These are phyloP conservation scores for Dorcus parallelipipedus DNA, from an alignment of 2,888 invertebrate genomes.

Conservation along the genomic window DNA sequence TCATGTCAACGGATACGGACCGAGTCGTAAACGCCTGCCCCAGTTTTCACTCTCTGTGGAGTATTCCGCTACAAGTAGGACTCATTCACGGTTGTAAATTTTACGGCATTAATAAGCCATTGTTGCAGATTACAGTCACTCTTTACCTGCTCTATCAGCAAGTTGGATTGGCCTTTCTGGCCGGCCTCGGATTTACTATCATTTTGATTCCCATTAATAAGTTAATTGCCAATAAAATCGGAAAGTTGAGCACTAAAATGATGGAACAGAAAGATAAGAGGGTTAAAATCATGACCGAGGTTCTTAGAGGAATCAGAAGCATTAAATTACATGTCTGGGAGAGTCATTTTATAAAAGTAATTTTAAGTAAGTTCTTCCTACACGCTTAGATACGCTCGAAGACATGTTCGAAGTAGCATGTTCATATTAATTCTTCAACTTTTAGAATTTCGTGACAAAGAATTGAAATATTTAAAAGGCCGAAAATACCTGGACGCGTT, in stretches of 20 bases:
- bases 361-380: constrained; percentile 56
- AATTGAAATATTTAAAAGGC: constrained; percentile 74
- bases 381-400: too few species aligned
- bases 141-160: constrained; percentile 80
- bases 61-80: constrained; percentile 84
- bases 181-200: constrained; percentile 83
- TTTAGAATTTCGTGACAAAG: constrained; percentile 63
- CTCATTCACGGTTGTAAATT: neutral
- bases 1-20: constrained; percentile 96
- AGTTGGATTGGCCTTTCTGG: constrained; percentile 87
- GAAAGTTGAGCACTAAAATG: constrained; percentile 75
- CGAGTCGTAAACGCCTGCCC: constrained; percentile 93
- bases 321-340: constrained; percentile 96
- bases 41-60: constrained; percentile 96
- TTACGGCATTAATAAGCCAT: constrained; percentile 2
- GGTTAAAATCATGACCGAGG: constrained; percentile 82
- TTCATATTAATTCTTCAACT: constrained; percentile 11
- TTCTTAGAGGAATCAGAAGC: constrained; percentile 81
- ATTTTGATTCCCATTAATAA: constrained; percentile 92
- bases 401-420: too few species aligned
- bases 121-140: constrained; percentile 71
- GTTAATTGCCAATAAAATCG: constrained; percentile 84
- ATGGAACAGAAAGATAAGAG: constrained; percentile 90
- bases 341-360: constrained; percentile 71
- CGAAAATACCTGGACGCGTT: constrained; percentile 95